Evolutionary conservation across 2,797 vertebrate species (phyloP).

Genomic region (Mus caroli): DNA sequence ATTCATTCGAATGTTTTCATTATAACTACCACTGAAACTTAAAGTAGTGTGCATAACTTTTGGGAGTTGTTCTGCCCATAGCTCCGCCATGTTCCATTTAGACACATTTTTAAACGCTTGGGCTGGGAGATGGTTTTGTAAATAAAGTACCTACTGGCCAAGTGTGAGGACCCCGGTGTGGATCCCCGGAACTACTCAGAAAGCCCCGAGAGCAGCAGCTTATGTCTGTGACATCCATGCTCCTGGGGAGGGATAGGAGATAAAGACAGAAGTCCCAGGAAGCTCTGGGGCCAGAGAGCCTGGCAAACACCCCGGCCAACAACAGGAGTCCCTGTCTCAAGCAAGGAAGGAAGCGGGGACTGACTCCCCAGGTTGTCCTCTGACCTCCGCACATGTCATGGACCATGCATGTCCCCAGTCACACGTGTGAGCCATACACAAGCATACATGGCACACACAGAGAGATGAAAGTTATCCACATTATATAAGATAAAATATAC

Average conservation of each 20-base stretch:
- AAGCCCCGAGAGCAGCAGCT: neutral
- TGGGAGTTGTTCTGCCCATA: neutral
- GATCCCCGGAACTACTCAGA: neutral
- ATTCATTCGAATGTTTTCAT: neutral
- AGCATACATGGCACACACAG: neutral
- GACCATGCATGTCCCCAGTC: neutral
- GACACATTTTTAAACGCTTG: neutral
- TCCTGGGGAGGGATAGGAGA: neutral
- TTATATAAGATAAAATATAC: neutral
- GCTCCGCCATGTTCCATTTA: constrained; percentile 28
- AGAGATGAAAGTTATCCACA: neutral
- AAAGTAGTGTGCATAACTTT: constrained; percentile 18
- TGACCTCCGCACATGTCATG: neutral
- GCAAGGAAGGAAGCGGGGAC: neutral
- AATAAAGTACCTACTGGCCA: neutral
- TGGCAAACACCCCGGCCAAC: neutral
- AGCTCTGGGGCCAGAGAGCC: neutral
- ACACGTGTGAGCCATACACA: neutral
- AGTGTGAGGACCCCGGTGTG: neutral
- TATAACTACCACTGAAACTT: neutral
- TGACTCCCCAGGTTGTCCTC: neutral
- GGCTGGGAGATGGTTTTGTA: neutral
- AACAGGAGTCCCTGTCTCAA: neutral
- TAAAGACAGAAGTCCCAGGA: neutral
- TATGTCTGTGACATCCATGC: fast-evolving